Percentiles rank a stretch among this genome's conserved stretches.
These are phyloP conservation scores for Bombylius discolor DNA, from an alignment of 2,888 invertebrate species.

Conservation along the genomic window DNA sequence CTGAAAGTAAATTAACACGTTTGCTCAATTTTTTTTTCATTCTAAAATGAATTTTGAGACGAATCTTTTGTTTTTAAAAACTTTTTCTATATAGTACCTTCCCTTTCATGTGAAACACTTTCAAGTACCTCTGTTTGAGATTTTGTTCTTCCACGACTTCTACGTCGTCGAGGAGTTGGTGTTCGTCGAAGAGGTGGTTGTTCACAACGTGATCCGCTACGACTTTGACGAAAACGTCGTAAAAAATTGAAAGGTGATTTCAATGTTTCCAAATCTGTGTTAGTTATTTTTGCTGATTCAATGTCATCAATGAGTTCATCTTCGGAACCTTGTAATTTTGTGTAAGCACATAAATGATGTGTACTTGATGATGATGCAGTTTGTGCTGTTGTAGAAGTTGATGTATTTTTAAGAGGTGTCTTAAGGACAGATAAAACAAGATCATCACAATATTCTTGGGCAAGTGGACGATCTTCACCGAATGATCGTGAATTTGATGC, in stretches of 20 bases:
- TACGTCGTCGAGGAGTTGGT: conserved; percentile 41
- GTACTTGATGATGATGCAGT: conserved; percentile 10
- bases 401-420: conserved; percentile 37
- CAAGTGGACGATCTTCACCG: conserved; percentile 19
- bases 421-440: conserved; percentile 47
- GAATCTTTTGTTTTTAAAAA: too few relatives aligned
- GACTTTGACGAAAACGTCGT: conserved; percentile 36
- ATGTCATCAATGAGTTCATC: conserved; percentile 26
- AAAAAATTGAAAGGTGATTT: conserved; percentile 39
- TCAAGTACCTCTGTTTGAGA: conserved; percentile 24
- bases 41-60: too few relatives aligned
- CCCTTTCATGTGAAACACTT: conserved; percentile 10
- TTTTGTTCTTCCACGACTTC: conserved; percentile 18
- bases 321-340: conserved; percentile 19
- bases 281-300: conserved; percentile 17
- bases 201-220: conserved; percentile 37
- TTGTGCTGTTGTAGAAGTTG: conserved; percentile 7
- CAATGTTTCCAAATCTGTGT: conserved; percentile 12
- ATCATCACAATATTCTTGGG: conserved; percentile 33
- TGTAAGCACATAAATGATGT: conserved; percentile 16
- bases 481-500: conserved; percentile 18
- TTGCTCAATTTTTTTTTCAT: too few relatives aligned
- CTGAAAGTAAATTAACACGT: conserved; percentile 2
- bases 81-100: conserved; percentile 3
- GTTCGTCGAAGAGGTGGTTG: conserved; percentile 43